Conservation (phyloP, 2,113 vertebrate species). For the Varanus salvator region DNA sequence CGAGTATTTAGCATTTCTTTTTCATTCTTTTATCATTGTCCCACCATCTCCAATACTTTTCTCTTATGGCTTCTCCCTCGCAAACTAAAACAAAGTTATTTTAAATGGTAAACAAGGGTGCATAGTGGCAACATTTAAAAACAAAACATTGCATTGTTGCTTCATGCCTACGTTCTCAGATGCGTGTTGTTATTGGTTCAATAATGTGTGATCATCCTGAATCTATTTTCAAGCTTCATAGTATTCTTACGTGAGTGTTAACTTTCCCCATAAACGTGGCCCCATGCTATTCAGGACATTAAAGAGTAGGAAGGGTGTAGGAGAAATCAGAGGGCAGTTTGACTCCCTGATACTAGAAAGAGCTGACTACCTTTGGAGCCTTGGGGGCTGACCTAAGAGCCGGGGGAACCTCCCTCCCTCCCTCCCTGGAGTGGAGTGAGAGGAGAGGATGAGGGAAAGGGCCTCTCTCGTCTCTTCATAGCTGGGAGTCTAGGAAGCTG, state of each 20-base stretch:
- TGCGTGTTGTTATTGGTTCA: not conserved
- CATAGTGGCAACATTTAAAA: not conserved
- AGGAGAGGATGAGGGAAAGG: not conserved
- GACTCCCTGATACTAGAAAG: not conserved
- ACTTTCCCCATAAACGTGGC: not conserved
- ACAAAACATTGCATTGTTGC: not conserved
- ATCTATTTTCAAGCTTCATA: not conserved
- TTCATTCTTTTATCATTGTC: too few species aligned
- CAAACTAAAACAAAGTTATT: not conserved
- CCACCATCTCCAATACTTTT: too few species aligned
- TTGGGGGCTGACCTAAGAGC: not conserved
- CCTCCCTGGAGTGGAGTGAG: not conserved
- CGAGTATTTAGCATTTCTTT: too few species aligned
- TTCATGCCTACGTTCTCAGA: not conserved
- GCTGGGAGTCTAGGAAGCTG: not conserved
- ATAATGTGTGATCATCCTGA: not conserved
- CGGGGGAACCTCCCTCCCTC: not conserved
- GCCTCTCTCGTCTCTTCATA: not conserved
- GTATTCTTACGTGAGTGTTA: not conserved
- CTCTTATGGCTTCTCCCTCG: too few species aligned
- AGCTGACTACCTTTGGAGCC: not conserved
- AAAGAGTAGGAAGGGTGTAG: too few species aligned
- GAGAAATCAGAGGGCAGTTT: too few species aligned
- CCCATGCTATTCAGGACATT: too few species aligned
- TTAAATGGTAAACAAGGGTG: not conserved